Base-by-base conservation (phyloP, 2,113 vertebrate species). In the Rattus rattus region DNA sequence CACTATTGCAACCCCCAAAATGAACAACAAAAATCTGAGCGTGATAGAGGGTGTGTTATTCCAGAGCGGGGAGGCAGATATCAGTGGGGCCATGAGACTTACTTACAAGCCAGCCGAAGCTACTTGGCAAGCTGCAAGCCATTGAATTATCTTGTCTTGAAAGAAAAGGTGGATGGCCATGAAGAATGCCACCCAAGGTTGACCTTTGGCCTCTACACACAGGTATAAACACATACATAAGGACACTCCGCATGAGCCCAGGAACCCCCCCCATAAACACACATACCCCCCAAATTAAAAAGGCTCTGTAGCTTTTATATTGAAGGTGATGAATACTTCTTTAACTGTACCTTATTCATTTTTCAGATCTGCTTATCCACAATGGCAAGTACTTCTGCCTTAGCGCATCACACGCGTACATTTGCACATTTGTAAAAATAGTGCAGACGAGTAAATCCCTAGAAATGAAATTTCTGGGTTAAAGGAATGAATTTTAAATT, bases 401-500 rank as follows among this genome's bases (percentile, higher is more conserved):
- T 93, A 19, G 77, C 88, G 0, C 67, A 65, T 88, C 17, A 28
- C 52, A 5, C 73, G 20, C 20, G 73, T 87, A 13, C 63, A 77
- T 84, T 85, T 80, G 14, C 87, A 28, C 47, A 88, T 3, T 59
- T 39, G 10, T 61, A 87, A 85, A 86, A 93, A 77, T 86, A 88
- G 83, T 88, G 94, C 76, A 87, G 24, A 61, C 26, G 54, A 43
- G 14, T 90, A 19, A n/a, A 75, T 59, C 65, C 43, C 56, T 92
- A 85, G 90, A 92, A 94, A 88, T 65, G 39, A 80, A 96, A 86
- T 76, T 90, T 39, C 80, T 91, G 16, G 67, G 80, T 67, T 92
- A 94, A 87, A 88, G n/a, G 16, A 90, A 95, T 95, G 36, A 65
- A 88, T 81, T 96, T 96, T 54, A 43, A 89, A 67, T 39, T 88